These are phyloP conservation scores for Bradynema listronoti DNA, from an alignment of 1,140 invertebrate genomes.

Conservation along the genomic window DNA sequence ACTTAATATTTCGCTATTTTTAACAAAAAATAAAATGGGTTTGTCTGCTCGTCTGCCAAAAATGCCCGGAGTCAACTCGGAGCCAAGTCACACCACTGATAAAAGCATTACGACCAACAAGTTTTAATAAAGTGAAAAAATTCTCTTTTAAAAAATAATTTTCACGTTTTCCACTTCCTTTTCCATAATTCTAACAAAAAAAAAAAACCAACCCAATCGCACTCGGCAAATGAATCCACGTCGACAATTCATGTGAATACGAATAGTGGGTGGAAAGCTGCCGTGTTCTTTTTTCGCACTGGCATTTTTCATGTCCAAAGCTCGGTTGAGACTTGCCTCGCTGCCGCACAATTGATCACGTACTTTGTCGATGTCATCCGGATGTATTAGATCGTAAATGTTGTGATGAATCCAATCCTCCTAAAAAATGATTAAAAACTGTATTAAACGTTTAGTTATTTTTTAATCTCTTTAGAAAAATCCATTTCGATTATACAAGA, in stretches of 20 bases:
- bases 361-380: conserved; percentile 90
- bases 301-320: conserved; percentile 82
- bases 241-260: conserved; percentile 92
- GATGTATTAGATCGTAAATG: conserved; percentile 90
- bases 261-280: conserved; percentile 79
- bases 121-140: too few species aligned
- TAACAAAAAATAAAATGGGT: too few species aligned
- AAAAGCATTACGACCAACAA: background rate
- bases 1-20: too few species aligned
- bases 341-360: conserved; percentile 91
- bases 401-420: conserved; percentile 93
- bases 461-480: too few species aligned
- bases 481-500: too few species aligned
- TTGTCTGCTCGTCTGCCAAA: too few species aligned
- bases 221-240: conserved; percentile 97
- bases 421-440: conserved; percentile 61
- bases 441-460: too few species aligned
- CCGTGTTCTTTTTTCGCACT: conserved; percentile 84
- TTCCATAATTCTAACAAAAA: conserved; percentile 2
- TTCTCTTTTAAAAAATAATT: too few species aligned
- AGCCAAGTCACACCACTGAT: too few species aligned
- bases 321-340: conserved; percentile 87
- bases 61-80: too few species aligned
- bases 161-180: too few species aligned
- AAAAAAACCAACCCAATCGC: conserved; percentile 72